Percentiles rank a stretch among this genome's conserved stretches.
Evolutionary conservation across 2,888 invertebrate genomes (phyloP).

Genomic region (Heterodera filipjevi): DNA sequence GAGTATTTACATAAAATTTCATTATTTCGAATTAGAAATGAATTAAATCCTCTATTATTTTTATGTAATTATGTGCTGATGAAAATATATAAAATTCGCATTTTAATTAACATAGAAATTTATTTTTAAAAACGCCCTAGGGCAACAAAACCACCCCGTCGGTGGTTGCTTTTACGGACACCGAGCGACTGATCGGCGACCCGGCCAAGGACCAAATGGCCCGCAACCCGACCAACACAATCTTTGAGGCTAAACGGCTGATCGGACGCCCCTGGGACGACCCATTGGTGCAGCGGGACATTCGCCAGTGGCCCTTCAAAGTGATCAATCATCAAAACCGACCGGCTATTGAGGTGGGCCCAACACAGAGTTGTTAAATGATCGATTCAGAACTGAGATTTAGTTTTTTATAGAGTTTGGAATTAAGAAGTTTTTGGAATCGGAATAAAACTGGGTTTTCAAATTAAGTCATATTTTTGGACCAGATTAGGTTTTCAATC

Average conservation of each 20-base stretch:
- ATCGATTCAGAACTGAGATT: conserved; percentile 44
- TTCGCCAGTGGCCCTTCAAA: conserved; percentile 82
- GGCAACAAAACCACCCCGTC: conserved; percentile 69
- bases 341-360: conserved; percentile 71
- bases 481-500: too few relatives aligned
- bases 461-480: too few relatives aligned
- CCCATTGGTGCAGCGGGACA: conserved; percentile 77
- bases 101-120: too few relatives aligned
- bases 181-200: conserved; percentile 68
- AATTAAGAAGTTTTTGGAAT: too few relatives aligned
- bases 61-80: too few relatives aligned
- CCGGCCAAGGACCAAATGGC: conserved; percentile 70
- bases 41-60: too few relatives aligned
- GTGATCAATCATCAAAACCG: conserved; percentile 49
- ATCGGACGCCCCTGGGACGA: conserved; percentile 75
- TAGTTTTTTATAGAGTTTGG: too few relatives aligned
- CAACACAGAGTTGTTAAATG: background rate
- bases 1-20: too few relatives aligned
- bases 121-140: too few relatives aligned
- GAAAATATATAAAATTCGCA: too few relatives aligned
- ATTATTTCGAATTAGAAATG: too few relatives aligned
- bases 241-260: conserved; percentile 68
- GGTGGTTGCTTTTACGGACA: conserved; percentile 69
- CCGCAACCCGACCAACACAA: conserved; percentile 69
- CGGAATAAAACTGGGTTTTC: too few relatives aligned